Conservation (phyloP, 2,888 invertebrate genomes). For the Anagyrus pseudococci region DNA sequence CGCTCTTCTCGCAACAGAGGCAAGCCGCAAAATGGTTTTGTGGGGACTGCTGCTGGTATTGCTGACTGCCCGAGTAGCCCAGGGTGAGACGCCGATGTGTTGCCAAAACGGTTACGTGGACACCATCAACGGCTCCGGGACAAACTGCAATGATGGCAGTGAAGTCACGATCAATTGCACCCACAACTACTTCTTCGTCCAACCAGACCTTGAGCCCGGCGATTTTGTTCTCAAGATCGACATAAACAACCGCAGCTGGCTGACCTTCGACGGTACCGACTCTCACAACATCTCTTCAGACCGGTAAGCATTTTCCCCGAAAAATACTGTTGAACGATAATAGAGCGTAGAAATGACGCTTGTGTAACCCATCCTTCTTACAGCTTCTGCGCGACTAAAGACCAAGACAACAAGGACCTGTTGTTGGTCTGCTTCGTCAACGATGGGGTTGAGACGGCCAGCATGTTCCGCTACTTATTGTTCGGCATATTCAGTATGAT, state of each 20-base stretch:
- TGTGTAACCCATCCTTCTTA: constrained; percentile 9
- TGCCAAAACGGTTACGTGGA: not conserved
- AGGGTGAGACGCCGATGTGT: constrained; percentile 6
- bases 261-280: constrained; percentile 11
- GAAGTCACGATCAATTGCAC: constrained; percentile 43
- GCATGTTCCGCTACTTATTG: constrained; percentile 41
- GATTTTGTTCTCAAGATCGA: constrained; percentile 35
- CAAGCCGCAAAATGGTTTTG: no score
- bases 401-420: constrained; percentile 36
- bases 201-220: constrained; percentile 42
- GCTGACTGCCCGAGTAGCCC: not conserved
- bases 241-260: constrained; percentile 18
- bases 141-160: constrained; percentile 48
- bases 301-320: constrained; percentile 6
- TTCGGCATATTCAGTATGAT: constrained; percentile 55
- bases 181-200: constrained; percentile 46
- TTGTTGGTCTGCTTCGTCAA: constrained; percentile 57
- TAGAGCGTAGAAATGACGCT: no score
- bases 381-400: constrained; percentile 56
- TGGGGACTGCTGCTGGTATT: no score
- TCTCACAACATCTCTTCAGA: constrained; percentile 4
- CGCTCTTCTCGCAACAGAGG: no score
- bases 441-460: constrained; percentile 31
- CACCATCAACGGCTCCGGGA: constrained; percentile 21
- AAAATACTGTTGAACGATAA: not conserved